Conservation (phyloP, 2,113 vertebrate species). For the Ictidomys tridecemlineatus region DNA sequence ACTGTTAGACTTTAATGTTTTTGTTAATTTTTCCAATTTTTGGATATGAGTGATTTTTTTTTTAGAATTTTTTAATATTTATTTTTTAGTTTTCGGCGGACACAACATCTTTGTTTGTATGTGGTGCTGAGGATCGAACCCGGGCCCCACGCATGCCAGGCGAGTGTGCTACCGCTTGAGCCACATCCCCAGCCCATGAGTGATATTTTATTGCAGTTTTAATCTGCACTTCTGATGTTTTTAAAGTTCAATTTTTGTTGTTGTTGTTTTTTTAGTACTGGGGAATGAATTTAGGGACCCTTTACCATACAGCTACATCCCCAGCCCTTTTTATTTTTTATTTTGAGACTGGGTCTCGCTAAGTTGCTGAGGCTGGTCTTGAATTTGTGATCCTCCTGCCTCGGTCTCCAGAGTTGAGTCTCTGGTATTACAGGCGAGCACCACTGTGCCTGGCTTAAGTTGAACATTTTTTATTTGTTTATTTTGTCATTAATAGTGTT, state of each 20-base stretch:
- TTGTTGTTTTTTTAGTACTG: too few relatives aligned
- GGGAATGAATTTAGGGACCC: background rate
- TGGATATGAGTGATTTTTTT: background rate
- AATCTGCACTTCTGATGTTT: background rate
- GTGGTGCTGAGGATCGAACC: too few relatives aligned
- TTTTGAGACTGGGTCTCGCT: background rate
- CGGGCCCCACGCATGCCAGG: too few relatives aligned
- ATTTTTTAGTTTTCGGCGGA: too few relatives aligned
- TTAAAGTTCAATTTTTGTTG: background rate
- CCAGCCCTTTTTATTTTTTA: background rate
- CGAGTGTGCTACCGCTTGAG: too few relatives aligned
- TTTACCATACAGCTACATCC: background rate
- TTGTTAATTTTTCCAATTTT: background rate
- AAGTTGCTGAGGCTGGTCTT: background rate
- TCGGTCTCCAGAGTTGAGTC: background rate
- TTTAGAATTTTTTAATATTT: too few relatives aligned
- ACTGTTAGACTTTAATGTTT: background rate
- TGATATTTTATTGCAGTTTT: background rate
- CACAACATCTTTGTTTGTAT: too few relatives aligned
- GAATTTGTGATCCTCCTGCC: background rate
- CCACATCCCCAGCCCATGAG: background rate
- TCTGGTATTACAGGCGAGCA: background rate
- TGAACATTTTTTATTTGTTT: slow-evolving; percentile 20
- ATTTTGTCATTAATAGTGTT: background rate
- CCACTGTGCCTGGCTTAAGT: background rate